These are phyloP conservation scores for Piliocolobus tephrosceles DNA, from an alignment of 2,113 vertebrate species.

Conservation along the genomic window DNA sequence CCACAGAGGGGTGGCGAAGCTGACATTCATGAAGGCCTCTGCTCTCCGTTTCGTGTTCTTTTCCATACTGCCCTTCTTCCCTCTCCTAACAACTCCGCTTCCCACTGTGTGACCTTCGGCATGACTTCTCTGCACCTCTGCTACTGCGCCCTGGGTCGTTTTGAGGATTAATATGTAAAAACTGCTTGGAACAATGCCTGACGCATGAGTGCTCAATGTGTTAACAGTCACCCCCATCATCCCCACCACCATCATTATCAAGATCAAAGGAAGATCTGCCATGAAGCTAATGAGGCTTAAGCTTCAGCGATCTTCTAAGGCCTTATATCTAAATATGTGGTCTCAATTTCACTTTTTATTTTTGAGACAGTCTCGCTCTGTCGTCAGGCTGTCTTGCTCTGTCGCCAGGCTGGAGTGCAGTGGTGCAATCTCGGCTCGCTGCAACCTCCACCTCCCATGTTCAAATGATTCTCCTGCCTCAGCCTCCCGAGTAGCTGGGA, in stretches of 20 bases:
- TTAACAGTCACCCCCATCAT: background rate
- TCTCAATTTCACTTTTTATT: background rate
- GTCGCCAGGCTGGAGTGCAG: no score
- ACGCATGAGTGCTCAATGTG: fast-evolving
- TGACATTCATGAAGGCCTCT: background rate
- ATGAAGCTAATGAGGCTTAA: background rate
- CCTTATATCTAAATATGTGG: background rate
- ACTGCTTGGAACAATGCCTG: background rate
- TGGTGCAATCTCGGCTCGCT: no score
- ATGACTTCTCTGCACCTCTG: background rate
- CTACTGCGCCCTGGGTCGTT: background rate
- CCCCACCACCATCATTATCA: no score
- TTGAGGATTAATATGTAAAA: background rate
- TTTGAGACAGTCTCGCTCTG: background rate
- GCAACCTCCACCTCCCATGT: no score
- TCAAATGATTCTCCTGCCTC: no score
- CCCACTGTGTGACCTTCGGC: background rate
- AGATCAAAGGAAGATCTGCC: no score
- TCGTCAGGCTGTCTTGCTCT: no score
- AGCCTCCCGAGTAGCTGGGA: no score
- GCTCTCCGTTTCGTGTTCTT: background rate
- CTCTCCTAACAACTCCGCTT: background rate
- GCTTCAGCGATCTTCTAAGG: background rate
- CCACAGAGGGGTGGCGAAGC: fast-evolving
- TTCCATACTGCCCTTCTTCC: background rate